phyloP scores from a whole-genome alignment of 2,888 invertebrate genomes.

The Mesochorus sp. region DNA sequence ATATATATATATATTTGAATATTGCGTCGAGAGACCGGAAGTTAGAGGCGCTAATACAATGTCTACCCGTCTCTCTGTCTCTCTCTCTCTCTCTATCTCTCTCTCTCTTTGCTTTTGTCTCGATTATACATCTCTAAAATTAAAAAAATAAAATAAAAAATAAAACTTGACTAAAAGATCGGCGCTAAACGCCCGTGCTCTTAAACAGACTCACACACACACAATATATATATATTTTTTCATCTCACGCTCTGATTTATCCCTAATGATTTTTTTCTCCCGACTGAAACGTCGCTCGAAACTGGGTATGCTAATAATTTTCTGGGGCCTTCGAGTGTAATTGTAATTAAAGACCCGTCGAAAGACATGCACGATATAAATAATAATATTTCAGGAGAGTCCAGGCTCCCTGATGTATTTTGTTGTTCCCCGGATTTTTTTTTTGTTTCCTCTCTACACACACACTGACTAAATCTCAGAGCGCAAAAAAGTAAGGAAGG shows the following conservation, averaged over 20 bases:
- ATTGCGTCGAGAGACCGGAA: constrained; percentile 49
- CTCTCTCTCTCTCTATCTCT: background rate
- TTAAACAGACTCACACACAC: constrained; percentile 30
- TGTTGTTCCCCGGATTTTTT: constrained; percentile 5
- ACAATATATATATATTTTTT: too few species aligned
- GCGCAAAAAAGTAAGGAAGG: background rate
- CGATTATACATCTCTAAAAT: too few species aligned
- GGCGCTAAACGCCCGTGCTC: constrained; percentile 45
- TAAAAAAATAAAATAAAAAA: too few species aligned
- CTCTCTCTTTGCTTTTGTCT: background rate
- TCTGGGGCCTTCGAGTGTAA: background rate
- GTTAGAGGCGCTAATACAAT: too few species aligned
- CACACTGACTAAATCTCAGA: constrained; percentile 54
- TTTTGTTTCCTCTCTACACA: constrained; percentile 29
- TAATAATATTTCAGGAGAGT: too few species aligned
- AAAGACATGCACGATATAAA: too few species aligned
- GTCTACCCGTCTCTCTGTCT: constrained; percentile 1
- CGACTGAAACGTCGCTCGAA: background rate
- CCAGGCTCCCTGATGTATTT: too few species aligned
- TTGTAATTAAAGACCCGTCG: too few species aligned
- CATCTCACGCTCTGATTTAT: constrained; percentile 16
- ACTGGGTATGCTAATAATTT: background rate
- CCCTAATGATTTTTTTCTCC: background rate
- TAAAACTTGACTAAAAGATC: constrained; percentile 22
- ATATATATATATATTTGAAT: too few species aligned